Evolutionary conservation across 2,888 invertebrate genomes (phyloP).

Genomic region (Kryphioiulus occultus): DNA sequence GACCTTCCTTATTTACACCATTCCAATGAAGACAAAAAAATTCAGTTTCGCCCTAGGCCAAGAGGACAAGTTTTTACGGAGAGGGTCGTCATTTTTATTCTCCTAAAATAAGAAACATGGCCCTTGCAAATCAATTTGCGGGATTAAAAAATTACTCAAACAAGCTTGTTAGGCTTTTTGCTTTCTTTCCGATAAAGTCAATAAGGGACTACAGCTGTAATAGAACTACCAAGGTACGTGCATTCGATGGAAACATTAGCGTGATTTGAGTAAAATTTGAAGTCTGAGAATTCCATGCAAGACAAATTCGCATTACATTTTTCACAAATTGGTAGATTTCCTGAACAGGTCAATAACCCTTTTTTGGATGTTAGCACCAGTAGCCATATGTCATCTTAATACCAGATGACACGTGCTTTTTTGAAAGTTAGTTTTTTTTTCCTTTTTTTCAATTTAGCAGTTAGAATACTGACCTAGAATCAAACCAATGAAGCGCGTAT

Average conservation of each 20-base stretch:
- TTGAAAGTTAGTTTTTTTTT: not conserved
- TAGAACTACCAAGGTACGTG: not conserved
- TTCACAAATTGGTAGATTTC: not conserved
- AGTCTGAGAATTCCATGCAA: not conserved
- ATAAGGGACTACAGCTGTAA: not conserved
- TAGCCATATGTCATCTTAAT: slow-evolving; percentile 35
- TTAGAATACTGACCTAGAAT: not conserved
- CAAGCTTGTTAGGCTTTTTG: not conserved
- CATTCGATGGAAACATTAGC: not conserved
- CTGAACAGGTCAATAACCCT: slow-evolving; percentile 30
- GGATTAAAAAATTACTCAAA: not conserved
- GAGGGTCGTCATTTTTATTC: not conserved
- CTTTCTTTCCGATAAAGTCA: not conserved
- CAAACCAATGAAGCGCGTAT: not conserved
- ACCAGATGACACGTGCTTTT: slow-evolving; percentile 14
- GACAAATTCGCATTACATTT: not conserved
- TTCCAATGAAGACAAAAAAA: not conserved
- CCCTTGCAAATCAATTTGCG: not conserved
- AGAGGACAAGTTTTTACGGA: not conserved
- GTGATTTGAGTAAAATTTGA: not conserved
- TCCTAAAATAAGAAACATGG: not conserved
- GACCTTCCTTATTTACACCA: not conserved
- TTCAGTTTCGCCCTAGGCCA: not conserved
- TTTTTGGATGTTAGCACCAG: slow-evolving; percentile 12
- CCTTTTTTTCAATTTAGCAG: not conserved